Evolutionary conservation across 1,140 invertebrate genomes (phyloP).

Genomic region (Rhizoglyphus robini): DNA sequence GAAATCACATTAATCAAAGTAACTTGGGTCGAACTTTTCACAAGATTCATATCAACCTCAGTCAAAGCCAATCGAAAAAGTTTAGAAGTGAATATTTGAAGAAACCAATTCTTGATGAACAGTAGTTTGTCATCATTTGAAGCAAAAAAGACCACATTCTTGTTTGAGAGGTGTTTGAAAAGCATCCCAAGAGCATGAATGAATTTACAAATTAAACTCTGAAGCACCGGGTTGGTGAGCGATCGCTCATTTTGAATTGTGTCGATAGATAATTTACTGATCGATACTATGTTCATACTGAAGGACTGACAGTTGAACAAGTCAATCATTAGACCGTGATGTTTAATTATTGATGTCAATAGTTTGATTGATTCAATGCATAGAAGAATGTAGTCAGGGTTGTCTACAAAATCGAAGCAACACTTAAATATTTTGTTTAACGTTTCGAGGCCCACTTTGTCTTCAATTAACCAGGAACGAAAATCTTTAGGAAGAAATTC

Average conservation of each 20-base stretch:
- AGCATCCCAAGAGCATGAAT: not conserved
- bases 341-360: not conserved
- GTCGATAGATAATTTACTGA: not conserved
- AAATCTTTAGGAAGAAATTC: not conserved
- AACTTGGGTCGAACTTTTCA: not conserved
- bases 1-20: constrained; percentile 4
- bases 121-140: not conserved
- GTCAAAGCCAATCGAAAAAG: not conserved
- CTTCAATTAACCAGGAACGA: not conserved
- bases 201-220: constrained; percentile 7
- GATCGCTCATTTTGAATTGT: not conserved
- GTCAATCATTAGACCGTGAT: not conserved
- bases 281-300: not conserved
- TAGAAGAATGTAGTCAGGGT: constrained; percentile 2
- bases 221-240: not conserved
- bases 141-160: not conserved
- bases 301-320: not conserved
- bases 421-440: constrained; percentile 2
- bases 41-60: not conserved
- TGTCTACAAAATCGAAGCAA: not conserved
- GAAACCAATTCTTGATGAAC: constrained; percentile 4
- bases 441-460: not conserved
- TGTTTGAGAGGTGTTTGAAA: not conserved
- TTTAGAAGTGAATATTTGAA: not conserved
- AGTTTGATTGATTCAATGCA: constrained; percentile 10